phyloP scores from a whole-genome alignment of 2,888 invertebrate genomes.

The Erpobdella octoculata region DNA sequence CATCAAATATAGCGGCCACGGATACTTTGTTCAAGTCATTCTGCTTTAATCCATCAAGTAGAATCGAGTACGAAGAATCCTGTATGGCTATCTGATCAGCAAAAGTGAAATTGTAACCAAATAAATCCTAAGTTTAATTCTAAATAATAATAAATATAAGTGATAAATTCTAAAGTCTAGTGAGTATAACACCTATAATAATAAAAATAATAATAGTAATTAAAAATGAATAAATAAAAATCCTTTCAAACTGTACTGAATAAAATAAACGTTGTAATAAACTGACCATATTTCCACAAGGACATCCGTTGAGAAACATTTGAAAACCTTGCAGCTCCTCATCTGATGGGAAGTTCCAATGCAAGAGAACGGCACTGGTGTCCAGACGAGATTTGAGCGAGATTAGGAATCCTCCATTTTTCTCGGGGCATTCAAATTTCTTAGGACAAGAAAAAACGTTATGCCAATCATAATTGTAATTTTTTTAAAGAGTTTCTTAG shows the following conservation, averaged over 20 bases:
- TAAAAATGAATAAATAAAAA: background rate
- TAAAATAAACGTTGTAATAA: background rate
- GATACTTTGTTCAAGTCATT: background rate
- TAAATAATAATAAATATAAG: no score
- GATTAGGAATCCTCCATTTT: slow-evolving; percentile 50
- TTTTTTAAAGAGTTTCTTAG: no score
- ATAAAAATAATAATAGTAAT: background rate
- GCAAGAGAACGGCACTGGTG: slow-evolving; percentile 45
- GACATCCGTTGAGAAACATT: slow-evolving; percentile 49
- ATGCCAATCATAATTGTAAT: no score
- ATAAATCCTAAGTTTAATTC: background rate
- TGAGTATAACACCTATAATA: background rate
- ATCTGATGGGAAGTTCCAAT: slow-evolving; percentile 50
- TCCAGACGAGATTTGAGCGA: slow-evolving; percentile 47
- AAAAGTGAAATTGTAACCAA: background rate
- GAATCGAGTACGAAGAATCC: background rate
- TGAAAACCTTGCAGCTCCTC: slow-evolving; percentile 47
- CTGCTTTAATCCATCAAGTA: background rate
- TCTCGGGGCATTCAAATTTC: no score
- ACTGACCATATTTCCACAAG: slow-evolving; percentile 49
- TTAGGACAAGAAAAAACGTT: no score
- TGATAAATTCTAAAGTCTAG: background rate
- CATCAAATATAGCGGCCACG: background rate
- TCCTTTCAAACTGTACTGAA: background rate
- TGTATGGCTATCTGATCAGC: background rate